These are phyloP conservation scores for Chionis minor DNA, from an alignment of 2,113 vertebrate genomes.

Conservation along the genomic window DNA sequence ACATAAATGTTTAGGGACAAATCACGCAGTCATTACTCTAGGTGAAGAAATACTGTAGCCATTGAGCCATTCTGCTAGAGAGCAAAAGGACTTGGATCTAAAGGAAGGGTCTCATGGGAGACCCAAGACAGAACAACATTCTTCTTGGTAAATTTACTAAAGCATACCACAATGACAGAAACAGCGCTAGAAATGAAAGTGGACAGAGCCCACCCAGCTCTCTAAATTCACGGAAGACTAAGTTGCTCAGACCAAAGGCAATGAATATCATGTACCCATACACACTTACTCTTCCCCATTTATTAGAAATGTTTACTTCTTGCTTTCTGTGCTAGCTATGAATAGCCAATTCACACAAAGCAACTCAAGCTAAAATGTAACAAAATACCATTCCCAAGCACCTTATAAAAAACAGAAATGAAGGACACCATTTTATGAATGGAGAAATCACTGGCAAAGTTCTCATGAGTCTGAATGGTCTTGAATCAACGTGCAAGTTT, in stretches of 20 bases:
- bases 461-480: background rate
- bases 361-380: background rate
- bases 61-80: background rate
- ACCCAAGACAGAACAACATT: background rate
- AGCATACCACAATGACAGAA: background rate
- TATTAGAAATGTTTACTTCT: background rate
- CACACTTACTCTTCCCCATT: accelerated
- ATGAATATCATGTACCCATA: background rate
- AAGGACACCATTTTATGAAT: background rate
- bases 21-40: background rate
- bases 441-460: background rate
- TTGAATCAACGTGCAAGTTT: background rate
- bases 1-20: background rate
- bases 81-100: background rate
- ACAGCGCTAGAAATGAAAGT: background rate
- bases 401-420: background rate
- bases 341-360: background rate
- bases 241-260: background rate
- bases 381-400: background rate
- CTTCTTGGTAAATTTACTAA: background rate
- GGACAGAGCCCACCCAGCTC: background rate
- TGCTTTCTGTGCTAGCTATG: background rate
- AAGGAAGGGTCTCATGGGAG: background rate
- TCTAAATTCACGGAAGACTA: background rate
- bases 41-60: background rate